Evolutionary conservation across 2,113 vertebrate species (phyloP), one percentile per base, ranked within the genome.

Genomic region (Chaenocephalus aceratus): DNA sequence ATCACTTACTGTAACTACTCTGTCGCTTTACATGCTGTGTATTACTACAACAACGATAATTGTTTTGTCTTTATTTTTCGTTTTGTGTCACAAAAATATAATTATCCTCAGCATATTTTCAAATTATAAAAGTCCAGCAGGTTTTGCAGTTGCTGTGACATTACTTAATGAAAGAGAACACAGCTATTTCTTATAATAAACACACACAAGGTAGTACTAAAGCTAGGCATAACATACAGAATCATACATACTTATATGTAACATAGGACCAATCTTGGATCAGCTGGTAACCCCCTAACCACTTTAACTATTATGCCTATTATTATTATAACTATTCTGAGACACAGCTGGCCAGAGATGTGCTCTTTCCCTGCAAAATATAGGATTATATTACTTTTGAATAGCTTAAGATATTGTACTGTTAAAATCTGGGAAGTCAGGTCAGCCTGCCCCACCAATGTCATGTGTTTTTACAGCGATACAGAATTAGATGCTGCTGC

Each of bases 1-100:
- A 68, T 72, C 77, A 34, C 77, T 79, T 65, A 79, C 53, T 77
- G 46, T 72, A 68, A 72, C 72, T 44, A 46, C 59, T 64, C 70
- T 56, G 51, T 58, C 41, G 80, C 52, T 79, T 73, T 18, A 52
- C 36, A 41, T 5, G 34, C 44, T 63, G 26, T 23, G 6, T 58
- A 18, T 66, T 36, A 30, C 58, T 26, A 15, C 3, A 18, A 57
- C 14, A 49, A 45, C 21, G 6, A 18, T 6, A 2, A 56, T 46
- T 61, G 23, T 34, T 68, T 41, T 63, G 2, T 53, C 1, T 30
- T 72, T 7, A 54, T 30, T 73, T 58, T 41, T 81, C 2, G 56
- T 52, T 30, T 73, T 60, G 10, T 68, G 63, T 68, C 21, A 45
- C 6, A 48, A 51, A 73, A 13, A 64, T 60, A n/a, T 6, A 26